Percentiles rank a stretch among this genome's conserved stretches.
These are phyloP conservation scores for Apostichopus leukothele DNA, from an alignment of 53 echinoderm and acorn worm genomes.

Conservation along the genomic window DNA sequence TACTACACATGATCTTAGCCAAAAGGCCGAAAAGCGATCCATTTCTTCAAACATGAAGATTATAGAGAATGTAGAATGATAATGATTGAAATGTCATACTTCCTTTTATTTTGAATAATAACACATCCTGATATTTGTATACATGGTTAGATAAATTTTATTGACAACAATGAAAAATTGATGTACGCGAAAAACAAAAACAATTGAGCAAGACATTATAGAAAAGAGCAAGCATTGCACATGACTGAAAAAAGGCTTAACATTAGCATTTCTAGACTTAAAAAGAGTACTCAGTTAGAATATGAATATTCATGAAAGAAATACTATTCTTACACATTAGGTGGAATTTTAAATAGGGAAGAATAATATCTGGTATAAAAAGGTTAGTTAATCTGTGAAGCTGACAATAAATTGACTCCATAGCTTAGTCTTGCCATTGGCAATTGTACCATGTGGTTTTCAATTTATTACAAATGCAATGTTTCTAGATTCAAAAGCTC, in stretches of 20 bases:
- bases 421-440: no score
- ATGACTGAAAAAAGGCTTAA: conserved; percentile 12
- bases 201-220: conserved; percentile 14
- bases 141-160: conserved; percentile 34
- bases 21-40: no score
- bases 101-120: conserved; percentile 37
- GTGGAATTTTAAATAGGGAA: background rate
- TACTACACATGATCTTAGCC: no score
- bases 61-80: no score
- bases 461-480: no score
- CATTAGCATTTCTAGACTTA: background rate
- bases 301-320: conserved; percentile 9
- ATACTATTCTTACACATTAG: background rate
- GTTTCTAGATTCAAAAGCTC: no score
- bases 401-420: no score
- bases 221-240: conserved; percentile 37
- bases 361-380: background rate
- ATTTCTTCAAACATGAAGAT: no score
- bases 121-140: conserved; percentile 42
- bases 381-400: background rate
- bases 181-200: conserved; percentile 1
- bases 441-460: no score
- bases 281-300: background rate
- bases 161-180: conserved; percentile 23
- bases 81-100: conserved; percentile 33